phyloP scores from a whole-genome alignment of 2,113 vertebrate genomes.

The Lophotis ruficrista region DNA sequence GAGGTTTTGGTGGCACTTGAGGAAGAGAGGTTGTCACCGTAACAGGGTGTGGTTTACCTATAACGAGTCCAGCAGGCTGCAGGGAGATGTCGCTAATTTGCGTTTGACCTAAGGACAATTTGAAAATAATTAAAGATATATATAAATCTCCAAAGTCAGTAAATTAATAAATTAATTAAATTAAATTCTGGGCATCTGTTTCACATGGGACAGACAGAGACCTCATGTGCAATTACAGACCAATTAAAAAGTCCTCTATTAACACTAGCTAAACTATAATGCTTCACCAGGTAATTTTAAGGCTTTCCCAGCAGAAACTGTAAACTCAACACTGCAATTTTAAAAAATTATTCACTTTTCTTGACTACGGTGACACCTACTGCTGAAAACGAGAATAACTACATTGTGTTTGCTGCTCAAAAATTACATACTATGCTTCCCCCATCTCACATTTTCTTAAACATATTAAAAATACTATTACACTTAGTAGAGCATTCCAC shows the following conservation, averaged over 20 bases:
- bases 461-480: background rate
- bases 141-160: background rate
- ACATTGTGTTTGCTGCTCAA: background rate
- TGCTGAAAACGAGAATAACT: background rate
- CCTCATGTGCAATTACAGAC: background rate
- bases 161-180: background rate
- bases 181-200: background rate
- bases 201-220: background rate
- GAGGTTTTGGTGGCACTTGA: slow-evolving; percentile 57
- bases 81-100: slow-evolving; percentile 68
- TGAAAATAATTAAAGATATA: background rate
- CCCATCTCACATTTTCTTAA: background rate
- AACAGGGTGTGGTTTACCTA: slow-evolving; percentile 61
- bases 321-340: background rate
- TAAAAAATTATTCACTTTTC: background rate
- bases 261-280: background rate
- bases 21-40: slow-evolving; percentile 77
- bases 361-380: slow-evolving; percentile 28
- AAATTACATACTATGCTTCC: background rate
- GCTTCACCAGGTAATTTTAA: background rate
- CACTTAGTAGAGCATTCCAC: background rate
- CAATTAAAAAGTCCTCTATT: background rate
- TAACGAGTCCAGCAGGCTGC: slow-evolving; percentile 64
- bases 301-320: background rate
- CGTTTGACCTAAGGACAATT: slow-evolving; percentile 78